These are phyloP conservation scores for Lepus timidus DNA, from an alignment of 2,113 vertebrate species.

Conservation along the genomic window DNA sequence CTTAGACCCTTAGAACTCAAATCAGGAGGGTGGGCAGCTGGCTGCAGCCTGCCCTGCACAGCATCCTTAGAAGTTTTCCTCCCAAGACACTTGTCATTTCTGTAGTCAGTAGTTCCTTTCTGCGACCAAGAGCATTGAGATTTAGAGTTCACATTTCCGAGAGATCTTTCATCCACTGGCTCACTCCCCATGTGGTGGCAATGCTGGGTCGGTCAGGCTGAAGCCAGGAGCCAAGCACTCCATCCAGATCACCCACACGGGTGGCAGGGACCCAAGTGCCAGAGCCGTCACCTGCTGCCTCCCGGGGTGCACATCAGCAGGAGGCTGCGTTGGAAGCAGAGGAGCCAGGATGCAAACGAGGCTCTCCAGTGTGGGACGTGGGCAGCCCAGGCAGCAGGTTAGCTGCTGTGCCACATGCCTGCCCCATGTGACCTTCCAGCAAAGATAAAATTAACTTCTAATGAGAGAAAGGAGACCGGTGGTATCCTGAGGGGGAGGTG, in stretches of 20 bases:
- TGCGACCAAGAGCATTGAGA: neutral
- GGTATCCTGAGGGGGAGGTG: neutral
- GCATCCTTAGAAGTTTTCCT: neutral
- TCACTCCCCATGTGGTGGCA: too few species aligned
- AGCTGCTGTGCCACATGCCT: too few species aligned
- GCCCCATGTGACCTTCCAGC: neutral
- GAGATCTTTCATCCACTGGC: neutral
- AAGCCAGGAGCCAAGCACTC: too few species aligned
- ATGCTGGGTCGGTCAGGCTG: too few species aligned
- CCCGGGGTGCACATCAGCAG: too few species aligned
- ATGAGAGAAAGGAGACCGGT: neutral
- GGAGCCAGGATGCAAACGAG: too few species aligned
- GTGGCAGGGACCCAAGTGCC: too few species aligned
- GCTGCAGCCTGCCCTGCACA: neutral
- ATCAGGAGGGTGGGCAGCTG: neutral
- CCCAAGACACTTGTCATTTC: neutral
- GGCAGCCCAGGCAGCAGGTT: too few species aligned
- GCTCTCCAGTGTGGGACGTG: too few species aligned
- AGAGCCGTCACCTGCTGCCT: too few species aligned
- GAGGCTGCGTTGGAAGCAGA: too few species aligned
- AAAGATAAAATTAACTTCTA: neutral
- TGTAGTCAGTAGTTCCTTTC: neutral
- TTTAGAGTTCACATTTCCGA: neutral
- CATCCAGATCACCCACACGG: too few species aligned
- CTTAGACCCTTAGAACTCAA: neutral